Percentiles rank a stretch among this genome's conserved stretches.
phyloP scores from a whole-genome alignment of 2,797 vertebrate genomes.

The Gobio occitaniae region DNA sequence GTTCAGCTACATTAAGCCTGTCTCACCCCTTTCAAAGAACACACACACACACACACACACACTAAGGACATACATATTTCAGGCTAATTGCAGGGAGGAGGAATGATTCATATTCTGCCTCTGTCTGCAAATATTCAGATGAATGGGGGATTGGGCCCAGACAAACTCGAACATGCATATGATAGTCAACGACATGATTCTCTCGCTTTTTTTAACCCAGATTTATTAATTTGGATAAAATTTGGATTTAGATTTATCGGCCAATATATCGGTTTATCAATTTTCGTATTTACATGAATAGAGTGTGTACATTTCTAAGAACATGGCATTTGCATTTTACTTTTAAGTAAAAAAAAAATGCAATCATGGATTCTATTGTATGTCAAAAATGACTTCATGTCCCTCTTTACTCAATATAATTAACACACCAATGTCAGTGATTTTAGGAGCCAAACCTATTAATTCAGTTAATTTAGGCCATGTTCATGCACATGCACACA shows the following conservation, averaged over 20 bases:
- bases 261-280: too few relatives aligned
- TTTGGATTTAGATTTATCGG: too few relatives aligned
- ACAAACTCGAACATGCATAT: constrained; percentile 37
- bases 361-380: neutral
- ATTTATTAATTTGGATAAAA: neutral
- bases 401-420: constrained; percentile 14
- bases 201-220: neutral
- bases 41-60: neutral
- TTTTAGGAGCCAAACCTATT: constrained; percentile 78
- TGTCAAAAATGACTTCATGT: constrained; percentile 14
- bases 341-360: too few relatives aligned
- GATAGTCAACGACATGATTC: neutral
- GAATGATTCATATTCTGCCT: constrained; percentile 70
- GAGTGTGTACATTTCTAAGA: neutral
- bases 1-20: neutral
- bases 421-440: constrained; percentile 57
- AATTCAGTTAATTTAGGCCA: constrained; percentile 81
- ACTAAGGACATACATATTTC: constrained; percentile 27
- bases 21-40: constrained; percentile 4
- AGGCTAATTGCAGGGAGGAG: constrained; percentile 58
- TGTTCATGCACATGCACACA: constrained; percentile 58
- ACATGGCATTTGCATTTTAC: neutral
- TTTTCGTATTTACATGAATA: too few relatives aligned
- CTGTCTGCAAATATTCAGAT: constrained; percentile 70
- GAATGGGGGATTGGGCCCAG: constrained; percentile 47